Evolutionary conservation across 2,888 invertebrate genomes (phyloP), one percentile per base, ranked within the genome.

Genomic region (Noctua comes): DNA sequence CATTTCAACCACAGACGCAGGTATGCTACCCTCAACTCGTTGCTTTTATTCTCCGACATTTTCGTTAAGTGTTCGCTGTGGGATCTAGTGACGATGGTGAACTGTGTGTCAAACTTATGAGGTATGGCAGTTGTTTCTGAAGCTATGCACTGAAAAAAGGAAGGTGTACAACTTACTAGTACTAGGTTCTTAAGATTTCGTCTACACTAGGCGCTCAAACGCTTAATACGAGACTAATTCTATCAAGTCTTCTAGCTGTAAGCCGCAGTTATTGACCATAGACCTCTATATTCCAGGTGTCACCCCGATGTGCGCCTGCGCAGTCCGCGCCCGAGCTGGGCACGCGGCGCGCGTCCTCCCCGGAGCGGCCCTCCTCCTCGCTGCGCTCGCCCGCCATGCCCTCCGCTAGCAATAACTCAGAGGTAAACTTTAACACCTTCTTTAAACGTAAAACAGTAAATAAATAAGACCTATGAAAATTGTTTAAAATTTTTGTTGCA

Each of bases 331-430:
- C 94, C 77, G 97, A 95, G 92, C 92, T 93, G 91, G 96, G 95
- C 94, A 90, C 95, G 93, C 97, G 94, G 86, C 95, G 94, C 89
- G 88, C 97, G 87, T 84, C 95, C 87, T 93, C 97, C 66, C 94
- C 97, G 68, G 95, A 96, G 93, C 91, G 95, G 79, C 96, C 97
- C 48, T 95, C 95, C 72, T 95, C 97, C 92, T 95, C 97, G 94
- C 91, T 97, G 91, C 90, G 97, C 96, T 90, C 97, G 97, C 98
- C 98, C 0, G 98, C 98, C 57, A 92, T 98, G 59, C 98, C 98
- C 92, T 98, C 98, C 72, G 98, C 98, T 62, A 98, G 98, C n/a
- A 98, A 98, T 91, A 98, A 98, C 88, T 98, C 98, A 40, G 98
- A 98, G 97, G 98, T 98, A 93, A 97, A 84, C 11, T 18, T 0